Percentiles rank a stretch among this genome's conserved stretches.
These are phyloP conservation scores for Latheticus oryzae DNA, from an alignment of 2,888 invertebrate species.

Conservation along the genomic window DNA sequence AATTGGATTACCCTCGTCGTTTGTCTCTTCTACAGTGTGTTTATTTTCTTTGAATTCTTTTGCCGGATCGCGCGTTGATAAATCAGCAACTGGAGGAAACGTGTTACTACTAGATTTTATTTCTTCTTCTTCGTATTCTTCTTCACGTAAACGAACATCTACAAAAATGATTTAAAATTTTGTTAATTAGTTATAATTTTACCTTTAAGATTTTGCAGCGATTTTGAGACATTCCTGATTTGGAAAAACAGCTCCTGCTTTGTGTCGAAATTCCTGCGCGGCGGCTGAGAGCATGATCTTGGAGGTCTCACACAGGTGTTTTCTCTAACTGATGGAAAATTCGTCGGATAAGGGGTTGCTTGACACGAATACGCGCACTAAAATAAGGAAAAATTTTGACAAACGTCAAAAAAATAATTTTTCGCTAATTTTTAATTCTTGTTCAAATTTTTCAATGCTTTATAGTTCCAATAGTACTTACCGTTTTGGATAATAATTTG, in stretches of 20 bases:
- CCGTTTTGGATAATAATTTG: slow-evolving; percentile 37
- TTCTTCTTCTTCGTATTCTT: slow-evolving; percentile 14
- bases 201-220: slow-evolving; percentile 28
- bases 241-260: slow-evolving; percentile 4
- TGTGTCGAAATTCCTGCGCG: not conserved
- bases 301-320: slow-evolving; percentile 3
- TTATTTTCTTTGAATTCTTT: slow-evolving; percentile 25
- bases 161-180: not conserved
- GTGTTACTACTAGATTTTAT: not conserved
- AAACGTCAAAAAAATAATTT: not conserved
- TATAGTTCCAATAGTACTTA: slow-evolving; percentile 12
- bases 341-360: slow-evolving; percentile 11
- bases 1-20: slow-evolving; percentile 14
- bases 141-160: slow-evolving; percentile 12
- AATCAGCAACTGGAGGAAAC: slow-evolving; percentile 6
- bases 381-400: slow-evolving; percentile 5
- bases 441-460: too few species aligned
- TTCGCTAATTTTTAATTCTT: not conserved
- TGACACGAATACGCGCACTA: slow-evolving; percentile 31
- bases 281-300: slow-evolving; percentile 18
- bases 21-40: slow-evolving; percentile 1
- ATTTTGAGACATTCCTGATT: slow-evolving; percentile 22
- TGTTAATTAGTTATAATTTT: not conserved
- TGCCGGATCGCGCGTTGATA: slow-evolving; percentile 9
- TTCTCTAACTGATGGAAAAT: too few species aligned